These are phyloP conservation scores for Ectemnius lituratus DNA, from an alignment of 2,888 invertebrate species.

Conservation along the genomic window DNA sequence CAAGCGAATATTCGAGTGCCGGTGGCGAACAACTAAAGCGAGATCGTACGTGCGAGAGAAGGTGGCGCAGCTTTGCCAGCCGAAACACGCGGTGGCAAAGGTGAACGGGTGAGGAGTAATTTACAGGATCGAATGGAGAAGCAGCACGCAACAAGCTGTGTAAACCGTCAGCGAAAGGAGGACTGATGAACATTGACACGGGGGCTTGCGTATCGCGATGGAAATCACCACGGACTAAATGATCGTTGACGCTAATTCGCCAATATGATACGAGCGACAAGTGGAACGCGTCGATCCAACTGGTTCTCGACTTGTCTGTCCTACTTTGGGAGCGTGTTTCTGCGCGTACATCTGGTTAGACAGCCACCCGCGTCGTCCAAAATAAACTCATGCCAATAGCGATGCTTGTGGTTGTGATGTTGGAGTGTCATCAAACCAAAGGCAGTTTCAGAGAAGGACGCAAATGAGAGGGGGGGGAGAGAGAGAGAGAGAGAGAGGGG, in stretches of 20 bases:
- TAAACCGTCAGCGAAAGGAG: slow-evolving; percentile 60
- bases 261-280: slow-evolving; percentile 1
- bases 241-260: no score
- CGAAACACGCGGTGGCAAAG: slow-evolving; percentile 11
- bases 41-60: slow-evolving; percentile 19
- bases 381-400: slow-evolving; percentile 46
- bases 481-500: no score
- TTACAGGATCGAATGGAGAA: slow-evolving; percentile 19
- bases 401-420: slow-evolving; percentile 33
- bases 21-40: slow-evolving; percentile 30
- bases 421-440: slow-evolving; percentile 4
- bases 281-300: slow-evolving; percentile 33
- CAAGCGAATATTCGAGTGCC: slow-evolving; percentile 64
- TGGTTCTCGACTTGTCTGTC: slow-evolving; percentile 49
- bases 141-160: slow-evolving; percentile 34
- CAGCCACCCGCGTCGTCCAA: slow-evolving; percentile 61
- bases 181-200: slow-evolving; percentile 54
- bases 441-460: neutral
- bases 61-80: neutral
- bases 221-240: slow-evolving; percentile 20
- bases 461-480: no score
- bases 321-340: slow-evolving; percentile 56
- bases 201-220: slow-evolving; percentile 36
- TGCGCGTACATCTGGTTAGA: slow-evolving; percentile 57
- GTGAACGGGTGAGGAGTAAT: slow-evolving; percentile 10